Conservation (phyloP, 2,113 vertebrate species). For the Cavia aperea region DNA sequence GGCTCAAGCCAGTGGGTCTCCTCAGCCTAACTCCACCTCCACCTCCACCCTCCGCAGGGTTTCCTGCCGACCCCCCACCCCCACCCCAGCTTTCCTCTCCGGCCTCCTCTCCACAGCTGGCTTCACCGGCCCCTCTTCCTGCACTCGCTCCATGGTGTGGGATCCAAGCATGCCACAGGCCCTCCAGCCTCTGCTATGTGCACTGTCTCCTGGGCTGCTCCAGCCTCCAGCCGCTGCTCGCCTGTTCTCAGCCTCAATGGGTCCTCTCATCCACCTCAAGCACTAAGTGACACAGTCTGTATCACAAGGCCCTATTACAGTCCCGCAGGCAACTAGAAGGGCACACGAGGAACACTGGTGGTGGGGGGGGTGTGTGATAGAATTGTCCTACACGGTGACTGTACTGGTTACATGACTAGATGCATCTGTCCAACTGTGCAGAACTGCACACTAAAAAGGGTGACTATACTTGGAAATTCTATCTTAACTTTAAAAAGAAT, state of each 20-base stretch:
- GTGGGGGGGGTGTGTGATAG: not conserved
- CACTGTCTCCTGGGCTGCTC: not conserved
- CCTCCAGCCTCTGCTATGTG: not conserved
- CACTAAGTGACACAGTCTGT: not conserved
- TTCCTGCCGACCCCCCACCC: not conserved
- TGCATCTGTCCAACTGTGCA: not conserved
- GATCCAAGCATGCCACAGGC: not conserved
- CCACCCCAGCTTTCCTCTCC: not conserved
- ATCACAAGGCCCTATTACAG: not conserved
- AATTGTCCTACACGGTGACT: no score
- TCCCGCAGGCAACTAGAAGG: not conserved
- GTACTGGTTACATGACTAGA: not conserved
- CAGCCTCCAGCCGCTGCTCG: not conserved
- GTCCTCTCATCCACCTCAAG: not conserved
- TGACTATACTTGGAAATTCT: not conserved
- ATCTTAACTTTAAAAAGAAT: not conserved
- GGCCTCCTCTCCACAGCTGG: not conserved
- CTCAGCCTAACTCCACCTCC: not conserved
- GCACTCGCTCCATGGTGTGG: not conserved
- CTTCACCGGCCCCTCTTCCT: not conserved
- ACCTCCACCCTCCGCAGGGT: not conserved
- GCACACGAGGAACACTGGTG: rapidly evolving
- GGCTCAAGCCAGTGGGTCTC: not conserved
- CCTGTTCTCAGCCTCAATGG: not conserved
- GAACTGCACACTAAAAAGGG: not conserved